Evolutionary conservation across 2,888 invertebrate species (phyloP).

Genomic region (Siphlonurus alternatus): DNA sequence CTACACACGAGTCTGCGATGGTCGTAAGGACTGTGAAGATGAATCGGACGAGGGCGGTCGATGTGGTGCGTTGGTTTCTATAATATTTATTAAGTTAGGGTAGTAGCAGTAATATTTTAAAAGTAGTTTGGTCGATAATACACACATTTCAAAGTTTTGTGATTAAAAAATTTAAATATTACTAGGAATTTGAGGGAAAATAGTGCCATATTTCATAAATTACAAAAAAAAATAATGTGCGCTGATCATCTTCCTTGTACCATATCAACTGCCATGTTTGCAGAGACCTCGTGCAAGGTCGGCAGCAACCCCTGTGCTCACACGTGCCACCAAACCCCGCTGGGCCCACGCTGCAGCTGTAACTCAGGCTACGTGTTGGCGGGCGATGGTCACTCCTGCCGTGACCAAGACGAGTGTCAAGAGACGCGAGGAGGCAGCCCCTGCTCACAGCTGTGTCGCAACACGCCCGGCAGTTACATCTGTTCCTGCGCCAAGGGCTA

Average conservation of each 20-base stretch:
- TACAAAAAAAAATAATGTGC: too few species aligned
- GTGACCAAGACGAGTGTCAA: constrained; percentile 56
- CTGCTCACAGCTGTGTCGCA: constrained; percentile 49
- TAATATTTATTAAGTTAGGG: background rate
- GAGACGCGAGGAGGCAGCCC: constrained; percentile 21
- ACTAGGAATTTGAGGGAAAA: too few species aligned
- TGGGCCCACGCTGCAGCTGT: constrained; percentile 49
- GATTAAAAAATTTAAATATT: too few species aligned
- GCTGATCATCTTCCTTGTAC: too few species aligned
- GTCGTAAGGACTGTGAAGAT: constrained; percentile 48
- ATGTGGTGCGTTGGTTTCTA: constrained; percentile 2
- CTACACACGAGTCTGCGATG: constrained; percentile 38
- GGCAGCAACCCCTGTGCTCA: constrained; percentile 33
- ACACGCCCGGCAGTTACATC: constrained; percentile 34
- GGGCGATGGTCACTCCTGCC: constrained; percentile 37
- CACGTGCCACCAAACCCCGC: constrained; percentile 43
- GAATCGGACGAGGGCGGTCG: constrained; percentile 35
- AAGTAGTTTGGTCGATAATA: too few species aligned
- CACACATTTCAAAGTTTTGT: too few species aligned
- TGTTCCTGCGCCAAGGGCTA: constrained; percentile 46
- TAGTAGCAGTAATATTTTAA: too few species aligned
- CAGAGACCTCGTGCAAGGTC: constrained; percentile 28
- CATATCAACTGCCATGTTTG: too few species aligned
- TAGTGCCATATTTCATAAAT: too few species aligned
- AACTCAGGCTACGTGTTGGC: constrained; percentile 36